Percentiles rank a stretch among this genome's conserved stretches.
phyloP scores from a whole-genome alignment of 2,797 vertebrate species.

The Caiman crocodilus region DNA sequence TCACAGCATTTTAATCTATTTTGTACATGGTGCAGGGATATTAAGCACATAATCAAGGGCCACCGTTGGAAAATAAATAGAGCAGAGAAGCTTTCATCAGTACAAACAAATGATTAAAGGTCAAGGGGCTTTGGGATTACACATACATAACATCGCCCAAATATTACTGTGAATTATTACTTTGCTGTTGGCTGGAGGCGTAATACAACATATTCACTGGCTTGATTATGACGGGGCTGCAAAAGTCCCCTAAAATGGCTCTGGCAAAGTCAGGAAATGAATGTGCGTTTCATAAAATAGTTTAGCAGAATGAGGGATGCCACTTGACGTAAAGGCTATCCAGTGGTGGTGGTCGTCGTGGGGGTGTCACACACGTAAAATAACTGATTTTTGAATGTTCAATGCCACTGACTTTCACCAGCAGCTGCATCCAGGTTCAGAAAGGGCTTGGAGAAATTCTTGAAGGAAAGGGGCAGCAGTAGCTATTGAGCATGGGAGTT shows the following conservation, averaged over 20 bases:
- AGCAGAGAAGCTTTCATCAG: conserved; percentile 1
- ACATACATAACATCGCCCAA: background rate
- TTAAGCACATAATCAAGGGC: background rate
- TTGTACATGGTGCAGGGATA: background rate
- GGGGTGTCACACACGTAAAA: background rate
- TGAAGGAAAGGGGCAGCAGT: too few relatives aligned
- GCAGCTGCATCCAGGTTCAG: background rate
- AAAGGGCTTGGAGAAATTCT: too few relatives aligned
- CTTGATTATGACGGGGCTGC: background rate
- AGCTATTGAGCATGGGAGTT: too few relatives aligned
- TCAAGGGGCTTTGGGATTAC: background rate
- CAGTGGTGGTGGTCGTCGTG: background rate
- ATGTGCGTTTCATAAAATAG: background rate
- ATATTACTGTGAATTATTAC: background rate
- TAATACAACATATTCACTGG: background rate
- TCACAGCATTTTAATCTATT: background rate
- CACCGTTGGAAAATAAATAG: background rate
- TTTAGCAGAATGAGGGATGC: background rate
- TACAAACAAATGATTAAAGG: background rate
- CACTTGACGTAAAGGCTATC: background rate
- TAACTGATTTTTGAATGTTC: background rate
- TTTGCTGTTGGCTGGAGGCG: background rate
- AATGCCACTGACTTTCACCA: background rate
- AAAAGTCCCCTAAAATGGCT: conserved; percentile 19
- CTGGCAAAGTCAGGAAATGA: background rate